Evolutionary conservation across 2,797 vertebrate genomes (phyloP).

Genomic region (Pogoniulus pusillus): DNA sequence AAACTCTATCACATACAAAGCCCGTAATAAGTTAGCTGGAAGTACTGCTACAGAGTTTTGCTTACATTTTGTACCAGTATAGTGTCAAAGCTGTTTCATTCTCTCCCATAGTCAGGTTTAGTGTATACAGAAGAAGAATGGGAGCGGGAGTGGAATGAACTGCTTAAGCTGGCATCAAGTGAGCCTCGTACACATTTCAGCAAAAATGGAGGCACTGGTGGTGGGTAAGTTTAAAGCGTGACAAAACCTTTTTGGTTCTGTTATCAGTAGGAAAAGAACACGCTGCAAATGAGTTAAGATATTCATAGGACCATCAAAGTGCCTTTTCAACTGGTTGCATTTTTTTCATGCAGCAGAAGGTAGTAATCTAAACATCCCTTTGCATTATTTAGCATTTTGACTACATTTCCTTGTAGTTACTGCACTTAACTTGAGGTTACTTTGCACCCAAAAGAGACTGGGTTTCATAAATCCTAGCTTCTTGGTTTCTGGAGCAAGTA

Average conservation of each 20-base stretch:
- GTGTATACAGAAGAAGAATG: slow-evolving; percentile 98
- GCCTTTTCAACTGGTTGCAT: background rate
- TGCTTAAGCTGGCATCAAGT: slow-evolving; percentile 96
- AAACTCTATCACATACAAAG: fast-evolving
- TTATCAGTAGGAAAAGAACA: background rate
- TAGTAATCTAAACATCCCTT: background rate
- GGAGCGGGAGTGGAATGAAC: slow-evolving; percentile 97
- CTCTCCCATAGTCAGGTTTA: slow-evolving; percentile 87
- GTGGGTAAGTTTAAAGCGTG: slow-evolving; percentile 82
- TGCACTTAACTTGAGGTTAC: background rate
- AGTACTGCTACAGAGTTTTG: background rate
- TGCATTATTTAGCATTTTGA: background rate
- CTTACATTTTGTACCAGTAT: background rate
- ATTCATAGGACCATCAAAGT: background rate
- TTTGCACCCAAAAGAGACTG: background rate
- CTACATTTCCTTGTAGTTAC: background rate
- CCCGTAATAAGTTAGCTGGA: background rate
- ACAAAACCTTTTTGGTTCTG: fast-evolving
- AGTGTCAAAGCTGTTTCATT: background rate
- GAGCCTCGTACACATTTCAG: slow-evolving; percentile 94
- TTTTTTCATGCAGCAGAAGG: background rate
- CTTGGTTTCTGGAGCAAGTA: background rate
- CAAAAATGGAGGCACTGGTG: slow-evolving; percentile 91
- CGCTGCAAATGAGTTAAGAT: no score
- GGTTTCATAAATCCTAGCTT: background rate